Conservation (phyloP, 2,113 vertebrate genomes). For the Malaclemys terrapin region DNA sequence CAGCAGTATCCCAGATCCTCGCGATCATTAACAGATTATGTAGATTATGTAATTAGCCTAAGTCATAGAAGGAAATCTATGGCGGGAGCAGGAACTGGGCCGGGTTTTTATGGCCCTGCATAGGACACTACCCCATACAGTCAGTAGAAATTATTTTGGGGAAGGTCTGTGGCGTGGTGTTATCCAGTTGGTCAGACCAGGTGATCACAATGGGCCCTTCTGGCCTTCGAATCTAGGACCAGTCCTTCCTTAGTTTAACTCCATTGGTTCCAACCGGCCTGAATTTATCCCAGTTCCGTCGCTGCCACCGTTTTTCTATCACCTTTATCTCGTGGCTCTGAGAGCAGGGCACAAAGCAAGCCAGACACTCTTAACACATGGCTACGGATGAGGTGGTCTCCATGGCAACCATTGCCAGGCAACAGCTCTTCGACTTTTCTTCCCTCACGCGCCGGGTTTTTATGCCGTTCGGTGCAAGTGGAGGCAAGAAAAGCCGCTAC, state of each 20-base stretch:
- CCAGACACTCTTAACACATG: background rate
- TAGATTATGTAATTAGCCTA: background rate
- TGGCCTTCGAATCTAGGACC: background rate
- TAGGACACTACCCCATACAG: background rate
- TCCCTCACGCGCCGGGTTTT: background rate
- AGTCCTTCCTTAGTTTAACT: background rate
- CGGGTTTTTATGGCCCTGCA: background rate
- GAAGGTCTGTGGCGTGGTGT: background rate
- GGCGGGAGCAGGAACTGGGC: background rate
- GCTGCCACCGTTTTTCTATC: background rate
- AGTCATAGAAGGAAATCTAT: background rate
- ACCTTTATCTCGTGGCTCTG: background rate
- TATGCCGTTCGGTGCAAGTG: background rate
- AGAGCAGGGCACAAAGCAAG: background rate
- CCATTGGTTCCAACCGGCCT: background rate
- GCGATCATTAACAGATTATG: background rate
- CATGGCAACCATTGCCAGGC: conserved; percentile 59
- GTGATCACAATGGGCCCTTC: background rate
- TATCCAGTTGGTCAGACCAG: background rate
- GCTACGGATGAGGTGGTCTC: conserved; percentile 2
- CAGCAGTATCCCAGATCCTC: background rate
- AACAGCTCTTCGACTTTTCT: conserved; percentile 35
- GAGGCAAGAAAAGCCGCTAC: background rate
- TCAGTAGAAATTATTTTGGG: background rate
- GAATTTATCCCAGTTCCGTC: background rate